Percentiles rank a stretch among this genome's conserved stretches.
These are phyloP conservation scores for Ara ararauna DNA, from an alignment of 2,797 vertebrate species.

Conservation along the genomic window DNA sequence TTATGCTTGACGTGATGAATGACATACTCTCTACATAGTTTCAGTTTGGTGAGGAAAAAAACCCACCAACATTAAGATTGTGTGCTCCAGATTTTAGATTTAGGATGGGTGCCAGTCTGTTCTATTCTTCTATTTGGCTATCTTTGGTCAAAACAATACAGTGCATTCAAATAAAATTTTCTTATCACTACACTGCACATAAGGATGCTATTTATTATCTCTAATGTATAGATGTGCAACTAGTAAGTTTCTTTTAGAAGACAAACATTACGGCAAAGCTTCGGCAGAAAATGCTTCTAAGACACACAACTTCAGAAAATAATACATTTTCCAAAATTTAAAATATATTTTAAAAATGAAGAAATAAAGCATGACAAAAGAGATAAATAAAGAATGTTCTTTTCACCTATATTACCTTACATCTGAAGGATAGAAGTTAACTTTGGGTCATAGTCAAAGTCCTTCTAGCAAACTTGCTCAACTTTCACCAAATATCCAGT, in stretches of 20 bases:
- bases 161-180: not conserved
- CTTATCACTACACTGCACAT: not conserved
- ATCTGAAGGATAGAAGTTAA: not conserved
- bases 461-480: conserved; percentile 9
- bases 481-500: conserved; percentile 15
- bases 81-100: not conserved
- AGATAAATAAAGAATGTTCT: not conserved
- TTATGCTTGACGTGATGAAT: not conserved
- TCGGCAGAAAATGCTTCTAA: not conserved
- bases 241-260: not conserved
- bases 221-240: not conserved
- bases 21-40: not conserved
- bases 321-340: not conserved
- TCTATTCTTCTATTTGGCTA: not conserved
- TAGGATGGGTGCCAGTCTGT: not conserved
- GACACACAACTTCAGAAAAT: not conserved
- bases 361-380: not conserved
- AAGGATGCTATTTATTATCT: not conserved
- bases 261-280: not conserved
- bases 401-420: not conserved
- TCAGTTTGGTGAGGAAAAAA: not conserved
- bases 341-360: not conserved
- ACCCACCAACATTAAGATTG: not conserved
- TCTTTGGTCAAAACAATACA: not conserved
- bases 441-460: not conserved